Evolutionary conservation across 2,797 vertebrate species (phyloP), one percentile per base, ranked within the genome.

Genomic region (Bufotes viridis): DNA sequence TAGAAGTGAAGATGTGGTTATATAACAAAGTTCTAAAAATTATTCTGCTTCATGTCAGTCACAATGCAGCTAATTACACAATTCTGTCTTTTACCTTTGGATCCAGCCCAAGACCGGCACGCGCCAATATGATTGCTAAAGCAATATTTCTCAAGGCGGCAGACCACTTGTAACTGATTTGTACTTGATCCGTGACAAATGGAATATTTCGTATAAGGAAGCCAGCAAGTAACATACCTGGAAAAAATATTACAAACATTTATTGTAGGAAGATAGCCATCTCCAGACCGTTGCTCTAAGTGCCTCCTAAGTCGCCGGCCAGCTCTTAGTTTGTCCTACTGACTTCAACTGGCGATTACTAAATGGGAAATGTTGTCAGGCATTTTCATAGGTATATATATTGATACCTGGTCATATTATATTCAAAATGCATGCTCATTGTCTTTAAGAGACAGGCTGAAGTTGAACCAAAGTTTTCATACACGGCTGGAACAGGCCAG

Each of bases 221-320:
- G 15, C 98, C 97, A 14, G 97, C 96, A 92, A 98, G 92, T 17
- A 99, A 90, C 97, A 99, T 99, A 90, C 98, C 98, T n/a, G 93
- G 76, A 14, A 9, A 91, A 84, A 12, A 92, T 2, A 22, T 74
- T 11, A 51, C 42, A 75, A 75, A 4, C 7, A 42, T 74, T 18
- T 49, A 74, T 9, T 26, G 26, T 29, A 22, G 18, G 9, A 18
- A 74, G 8, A 49, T 6, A 17, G 22, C 8, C 22, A 60, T 60
- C 58, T 17, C 18, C 58, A 60, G 58, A 60, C 58, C 58, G 13
- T 60, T 17, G 18, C 18, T 6, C 58, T 20, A 60, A 17, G 58
- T 60, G 18, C 24, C 65, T 34, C 26, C 10, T 42, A 42, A 42
- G 42, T 42, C 42, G 42, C 12, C 26, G n/a, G 12, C 65, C 10